Base-by-base conservation (phyloP, 2,888 invertebrate genomes). In the Griposia aprilina region DNA sequence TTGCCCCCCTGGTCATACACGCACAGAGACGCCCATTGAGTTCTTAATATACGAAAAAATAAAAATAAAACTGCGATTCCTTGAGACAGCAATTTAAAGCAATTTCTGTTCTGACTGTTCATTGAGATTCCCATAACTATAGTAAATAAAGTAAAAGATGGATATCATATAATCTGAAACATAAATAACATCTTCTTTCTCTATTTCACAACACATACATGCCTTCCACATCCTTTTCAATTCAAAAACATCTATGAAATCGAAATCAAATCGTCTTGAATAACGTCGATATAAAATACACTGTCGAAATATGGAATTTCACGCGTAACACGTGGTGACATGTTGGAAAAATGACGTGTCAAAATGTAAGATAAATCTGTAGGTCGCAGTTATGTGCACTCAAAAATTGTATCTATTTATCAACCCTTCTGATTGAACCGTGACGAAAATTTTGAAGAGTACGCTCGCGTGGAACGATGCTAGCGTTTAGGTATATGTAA, bases 381-480 rank as follows among this genome's bases (percentile, higher is more conserved):
- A 91, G 91, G 89, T 91, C 90, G 91, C 74, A 80, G 85, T 78
- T 93, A 93, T 94, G 94, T 95, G 95, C 95, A 95, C 94, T 95
- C 92, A 90, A 88, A 94, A 95, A 95, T 94, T 94, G 95, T 95
- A 94, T 92, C 93, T 93, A 94, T 95, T 92, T 93, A 94, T 93
- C 94, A 96, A 95, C 96, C 96, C 96, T 96, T 95, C 92, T 93
- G 88, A 91, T 86, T 93, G 90, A 92, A 94, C 93, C 95, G 92
- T 95, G 93, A 95, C 94, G 86, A 90, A 84, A 89, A 89, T 86
- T 85, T 85, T 83, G 84, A 80, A 52, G 20, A 68, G 93, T 91
- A 94, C 91, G 83, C 85, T 88, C 84, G 81, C 5, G 74, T 3
- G 68, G 57, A 88, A 78, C 89, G 90, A 82, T 84, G 81, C 36